Conservation (phyloP, 1,140 invertebrate species). For the Brachionus asplanchnoidis region DNA sequence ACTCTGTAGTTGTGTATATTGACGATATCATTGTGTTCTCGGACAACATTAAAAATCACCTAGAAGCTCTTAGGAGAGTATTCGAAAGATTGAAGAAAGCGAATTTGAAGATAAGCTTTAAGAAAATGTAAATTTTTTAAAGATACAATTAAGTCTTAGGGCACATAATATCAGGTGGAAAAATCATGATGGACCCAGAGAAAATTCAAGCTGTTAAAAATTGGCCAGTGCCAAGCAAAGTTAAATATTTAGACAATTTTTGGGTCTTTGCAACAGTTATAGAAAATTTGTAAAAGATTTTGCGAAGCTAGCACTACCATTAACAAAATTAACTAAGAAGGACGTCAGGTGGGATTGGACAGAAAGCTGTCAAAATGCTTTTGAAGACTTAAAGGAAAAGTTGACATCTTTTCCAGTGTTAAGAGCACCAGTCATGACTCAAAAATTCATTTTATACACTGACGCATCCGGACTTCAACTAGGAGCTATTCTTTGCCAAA, state of each 20-base stretch:
- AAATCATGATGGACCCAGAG: too few species aligned
- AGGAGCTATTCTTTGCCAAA: conserved; percentile 44
- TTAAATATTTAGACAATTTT: conserved; percentile 48
- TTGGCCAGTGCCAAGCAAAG: too few species aligned
- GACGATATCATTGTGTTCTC: too few species aligned
- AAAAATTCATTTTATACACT: conserved; percentile 44
- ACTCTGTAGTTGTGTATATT: too few species aligned
- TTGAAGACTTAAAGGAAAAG: conserved; percentile 42
- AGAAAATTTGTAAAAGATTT: conserved; percentile 46
- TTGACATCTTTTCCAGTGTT: conserved; percentile 42
- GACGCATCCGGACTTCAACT: conserved; percentile 44
- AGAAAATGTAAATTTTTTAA: conserved; percentile 34
- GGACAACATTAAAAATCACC: too few species aligned
- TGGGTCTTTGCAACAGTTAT: conserved; percentile 48
- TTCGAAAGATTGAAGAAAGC: too few species aligned
- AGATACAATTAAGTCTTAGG: conserved; percentile 41
- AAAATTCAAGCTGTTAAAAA: too few species aligned
- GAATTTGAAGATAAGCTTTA: too few species aligned
- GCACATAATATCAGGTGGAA: too few species aligned
- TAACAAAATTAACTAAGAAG: conserved; percentile 43
- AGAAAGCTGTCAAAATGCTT: too few species aligned
- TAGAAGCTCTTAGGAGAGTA: too few species aligned
- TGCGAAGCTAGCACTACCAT: conserved; percentile 45
- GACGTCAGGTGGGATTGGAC: neutral
- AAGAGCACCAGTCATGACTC: conserved; percentile 40